Base-by-base conservation (phyloP, 2,888 invertebrate genomes). In the Agonopterix arenella region DNA sequence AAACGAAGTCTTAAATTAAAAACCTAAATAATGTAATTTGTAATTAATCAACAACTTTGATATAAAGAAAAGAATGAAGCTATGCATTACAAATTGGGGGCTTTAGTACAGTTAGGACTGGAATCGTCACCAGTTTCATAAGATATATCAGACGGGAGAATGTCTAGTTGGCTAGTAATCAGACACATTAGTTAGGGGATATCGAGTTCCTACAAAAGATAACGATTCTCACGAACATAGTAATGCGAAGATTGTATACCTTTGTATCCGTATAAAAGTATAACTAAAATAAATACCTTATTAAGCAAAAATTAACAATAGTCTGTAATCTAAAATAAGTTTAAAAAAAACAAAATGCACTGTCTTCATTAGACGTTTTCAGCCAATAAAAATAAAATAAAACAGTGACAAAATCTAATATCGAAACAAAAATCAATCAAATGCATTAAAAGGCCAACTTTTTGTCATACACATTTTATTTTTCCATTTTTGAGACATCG, bases 211-310 rank as follows among this genome's bases (percentile, higher is more conserved):
- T 28, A 28, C 28, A 5, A 28, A 5, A 28, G 28, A 5, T 28
- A 28, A 28, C 28, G 28, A 28, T 28, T 28, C 7, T 28, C 28
- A 28, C 28, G 7, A 63, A 61, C 59, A 64, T 61, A 62, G 56
- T 64, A 58, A 55, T 62, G 64, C 68, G 70, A 64, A 63, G 36
- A 58, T 73, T 89, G 88, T 88, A 89, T 89, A 89, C 88, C 80
- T 78, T 70, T 79, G 88, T 89, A 89, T 89, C 88, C 88, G 77
- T 80, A 79, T 75, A 74, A 80, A 76, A 78, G 75, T 85, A 84
- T 69, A 82, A 81, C 88, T 88, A 86, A 88, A 89, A 89, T 89
- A 89, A 89, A 89, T 89, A 89, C 78, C 88, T 89, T 88, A 86
- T 69, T 68, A 77, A 81, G 80, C 81, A 72, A 84, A 60, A 77